Evolutionary conservation across 2,888 invertebrate species (phyloP).

Genomic region (Dendrolimus pini): DNA sequence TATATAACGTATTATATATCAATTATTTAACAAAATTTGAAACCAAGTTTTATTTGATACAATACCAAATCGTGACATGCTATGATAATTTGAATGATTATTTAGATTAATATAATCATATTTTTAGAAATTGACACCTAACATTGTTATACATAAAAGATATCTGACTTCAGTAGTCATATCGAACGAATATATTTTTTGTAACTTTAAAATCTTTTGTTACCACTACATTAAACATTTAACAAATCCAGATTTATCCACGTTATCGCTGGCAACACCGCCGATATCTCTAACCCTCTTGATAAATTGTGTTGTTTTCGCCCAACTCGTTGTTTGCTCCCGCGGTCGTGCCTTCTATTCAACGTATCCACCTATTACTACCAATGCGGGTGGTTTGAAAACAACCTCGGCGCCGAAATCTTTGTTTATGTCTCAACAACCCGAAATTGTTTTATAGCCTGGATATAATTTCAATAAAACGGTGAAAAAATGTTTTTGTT

Average conservation of each 20-base stretch:
- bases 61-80: no score
- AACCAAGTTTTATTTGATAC: no score
- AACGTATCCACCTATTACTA: not conserved
- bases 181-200: no score
- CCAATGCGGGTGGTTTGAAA: constrained; percentile 22
- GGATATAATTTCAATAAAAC: constrained; percentile 4
- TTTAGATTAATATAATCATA: no score
- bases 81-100: no score
- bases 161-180: no score
- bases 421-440: constrained; percentile 39
- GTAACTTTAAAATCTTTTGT: no score
- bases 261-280: constrained; percentile 25
- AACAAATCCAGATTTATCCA: not conserved
- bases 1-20: no score
- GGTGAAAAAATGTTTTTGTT: not conserved
- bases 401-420: constrained; percentile 38
- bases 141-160: no score
- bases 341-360: constrained; percentile 26
- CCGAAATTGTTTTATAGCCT: constrained; percentile 22
- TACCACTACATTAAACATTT: not conserved
- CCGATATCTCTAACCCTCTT: constrained; percentile 57
- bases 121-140: no score
- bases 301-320: constrained; percentile 75
- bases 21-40: no score
- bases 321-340: constrained; percentile 57